Evolutionary conservation across 2,113 vertebrate genomes (phyloP).

Genomic region (Sterna hirundo): DNA sequence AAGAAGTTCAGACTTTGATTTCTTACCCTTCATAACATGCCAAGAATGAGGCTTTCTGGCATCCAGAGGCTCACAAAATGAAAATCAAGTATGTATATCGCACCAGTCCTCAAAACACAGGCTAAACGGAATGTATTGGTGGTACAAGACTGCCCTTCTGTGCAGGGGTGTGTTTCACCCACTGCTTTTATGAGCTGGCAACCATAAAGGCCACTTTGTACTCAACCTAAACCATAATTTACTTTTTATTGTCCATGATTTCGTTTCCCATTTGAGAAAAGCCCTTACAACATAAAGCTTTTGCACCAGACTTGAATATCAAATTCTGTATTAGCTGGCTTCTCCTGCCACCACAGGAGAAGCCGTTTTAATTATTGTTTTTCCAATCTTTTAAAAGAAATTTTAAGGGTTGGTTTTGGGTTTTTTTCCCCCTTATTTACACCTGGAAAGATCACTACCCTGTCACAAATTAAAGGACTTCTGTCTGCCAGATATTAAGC

Average conservation of each 20-base stretch:
- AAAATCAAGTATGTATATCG: background rate
- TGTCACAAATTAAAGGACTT: background rate
- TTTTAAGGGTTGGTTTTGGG: rapidly evolving
- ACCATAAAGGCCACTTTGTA: background rate
- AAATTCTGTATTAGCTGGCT: background rate
- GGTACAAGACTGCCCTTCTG: background rate
- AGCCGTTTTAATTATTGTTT: background rate
- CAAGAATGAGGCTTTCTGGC: background rate
- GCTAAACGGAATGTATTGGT: background rate
- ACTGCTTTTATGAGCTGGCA: background rate
- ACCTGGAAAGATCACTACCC: background rate
- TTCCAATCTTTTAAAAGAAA: background rate
- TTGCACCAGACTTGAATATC: background rate
- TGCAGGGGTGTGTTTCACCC: background rate
- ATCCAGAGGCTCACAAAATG: background rate
- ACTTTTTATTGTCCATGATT: background rate
- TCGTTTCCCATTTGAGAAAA: constrained; percentile 4
- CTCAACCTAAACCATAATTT: background rate
- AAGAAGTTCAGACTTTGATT: background rate
- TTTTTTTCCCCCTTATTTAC: background rate
- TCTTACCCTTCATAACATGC: background rate
- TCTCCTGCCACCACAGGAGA: background rate
- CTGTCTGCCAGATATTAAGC: background rate
- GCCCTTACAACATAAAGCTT: background rate
- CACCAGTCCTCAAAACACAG: background rate